These are phyloP conservation scores for Asteroscopus sphinx DNA, from an alignment of 2,888 invertebrate genomes.

Conservation along the genomic window DNA sequence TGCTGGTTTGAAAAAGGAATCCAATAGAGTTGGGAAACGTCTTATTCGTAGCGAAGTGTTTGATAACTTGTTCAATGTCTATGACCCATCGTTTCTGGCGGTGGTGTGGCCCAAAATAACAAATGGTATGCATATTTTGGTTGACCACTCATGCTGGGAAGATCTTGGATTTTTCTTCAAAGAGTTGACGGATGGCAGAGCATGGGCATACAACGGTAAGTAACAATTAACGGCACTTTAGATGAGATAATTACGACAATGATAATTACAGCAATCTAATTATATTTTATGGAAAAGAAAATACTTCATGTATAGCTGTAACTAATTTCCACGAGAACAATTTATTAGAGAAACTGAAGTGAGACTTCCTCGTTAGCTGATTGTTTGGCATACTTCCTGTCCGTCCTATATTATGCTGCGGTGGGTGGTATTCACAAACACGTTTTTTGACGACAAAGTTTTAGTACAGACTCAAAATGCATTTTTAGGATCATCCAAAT, in stretches of 20 bases:
- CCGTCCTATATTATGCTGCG: no score
- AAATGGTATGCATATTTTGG: conserved; percentile 77
- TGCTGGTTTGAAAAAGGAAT: conserved; percentile 64
- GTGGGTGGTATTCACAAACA: no score
- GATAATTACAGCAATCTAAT: conserved; percentile 27
- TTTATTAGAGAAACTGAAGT: background rate
- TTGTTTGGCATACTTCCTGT: no score
- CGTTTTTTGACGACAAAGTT: no score
- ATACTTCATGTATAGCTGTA: background rate
- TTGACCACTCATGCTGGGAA: conserved; percentile 81
- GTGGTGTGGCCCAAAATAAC: conserved; percentile 84
- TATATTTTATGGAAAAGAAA: conserved; percentile 26
- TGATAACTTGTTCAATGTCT: conserved; percentile 81
- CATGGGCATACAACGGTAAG: conserved; percentile 89
- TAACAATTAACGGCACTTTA: conserved; percentile 32
- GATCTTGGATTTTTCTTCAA: conserved; percentile 81
- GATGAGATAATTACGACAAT: conserved; percentile 29
- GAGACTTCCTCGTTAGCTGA: background rate
- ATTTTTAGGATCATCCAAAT: no score
- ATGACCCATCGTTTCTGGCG: conserved; percentile 83
- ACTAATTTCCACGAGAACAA: conserved; percentile 4
- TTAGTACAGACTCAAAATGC: no score
- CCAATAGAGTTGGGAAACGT: conserved; percentile 59
- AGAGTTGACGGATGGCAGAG: conserved; percentile 80
- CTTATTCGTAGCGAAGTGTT: conserved; percentile 71